phyloP scores from a whole-genome alignment of 1,140 invertebrate species.

The Brachionus paranguensis region DNA sequence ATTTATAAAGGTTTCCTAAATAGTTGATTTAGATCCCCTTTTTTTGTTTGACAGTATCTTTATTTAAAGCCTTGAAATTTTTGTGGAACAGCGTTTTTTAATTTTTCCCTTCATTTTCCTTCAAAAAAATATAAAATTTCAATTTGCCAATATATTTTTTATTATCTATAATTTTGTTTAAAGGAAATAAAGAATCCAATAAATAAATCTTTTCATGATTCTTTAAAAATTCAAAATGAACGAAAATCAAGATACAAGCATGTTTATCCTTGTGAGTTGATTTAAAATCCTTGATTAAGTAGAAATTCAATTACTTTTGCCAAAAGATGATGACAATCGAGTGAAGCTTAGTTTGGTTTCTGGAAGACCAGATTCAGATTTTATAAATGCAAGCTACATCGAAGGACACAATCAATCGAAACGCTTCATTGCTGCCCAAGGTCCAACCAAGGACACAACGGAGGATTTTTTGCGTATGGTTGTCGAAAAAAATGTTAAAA shows the following conservation, averaged over 20 bases:
- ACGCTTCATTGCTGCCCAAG: slow-evolving; percentile 35
- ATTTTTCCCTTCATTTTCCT: no score
- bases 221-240: slow-evolving; percentile 31
- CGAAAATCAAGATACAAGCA: slow-evolving; percentile 33
- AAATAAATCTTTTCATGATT: slow-evolving; percentile 36
- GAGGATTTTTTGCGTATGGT: slow-evolving; percentile 35
- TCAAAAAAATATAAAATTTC: no score
- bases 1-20: no score
- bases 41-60: no score
- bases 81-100: no score
- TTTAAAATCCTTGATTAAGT: neutral
- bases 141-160: no score
- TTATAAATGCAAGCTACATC: slow-evolving; percentile 38
- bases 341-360: slow-evolving; percentile 5
- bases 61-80: no score
- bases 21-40: no score
- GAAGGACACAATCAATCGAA: slow-evolving; percentile 11
- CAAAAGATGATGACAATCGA: slow-evolving; percentile 31
- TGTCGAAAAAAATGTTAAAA: neutral
- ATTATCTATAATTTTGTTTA: neutral
- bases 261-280: slow-evolving; percentile 24
- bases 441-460: slow-evolving; percentile 29
- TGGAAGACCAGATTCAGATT: slow-evolving; percentile 29
- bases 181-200: slow-evolving; percentile 37
- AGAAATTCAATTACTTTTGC: neutral